Percentiles rank a stretch among this genome's conserved stretches.
Evolutionary conservation across 2,888 invertebrate species (phyloP).

Genomic region (Andrena bucephala): DNA sequence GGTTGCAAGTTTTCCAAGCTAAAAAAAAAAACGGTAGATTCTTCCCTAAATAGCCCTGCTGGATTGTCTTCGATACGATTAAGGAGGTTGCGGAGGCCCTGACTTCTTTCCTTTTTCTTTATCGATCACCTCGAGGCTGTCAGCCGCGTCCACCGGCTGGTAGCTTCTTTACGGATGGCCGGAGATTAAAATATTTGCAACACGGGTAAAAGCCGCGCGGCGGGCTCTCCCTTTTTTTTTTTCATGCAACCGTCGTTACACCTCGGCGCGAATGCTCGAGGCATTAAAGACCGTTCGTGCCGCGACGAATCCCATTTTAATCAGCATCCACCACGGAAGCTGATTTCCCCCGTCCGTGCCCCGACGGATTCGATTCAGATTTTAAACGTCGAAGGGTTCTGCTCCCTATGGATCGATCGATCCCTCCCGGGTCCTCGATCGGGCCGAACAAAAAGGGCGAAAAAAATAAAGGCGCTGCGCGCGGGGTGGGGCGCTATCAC

Average conservation of each 20-base stretch:
- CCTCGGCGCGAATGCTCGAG: not conserved
- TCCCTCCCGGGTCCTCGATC: conserved; percentile 41
- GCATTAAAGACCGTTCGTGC: conserved; percentile 8
- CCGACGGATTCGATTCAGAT: conserved; percentile 19
- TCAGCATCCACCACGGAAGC: not conserved
- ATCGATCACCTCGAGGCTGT: conserved; percentile 46
- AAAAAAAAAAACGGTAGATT: conserved; percentile 23
- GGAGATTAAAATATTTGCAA: conserved; percentile 44
- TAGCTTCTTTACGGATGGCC: conserved; percentile 45
- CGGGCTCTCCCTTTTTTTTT: too few relatives aligned
- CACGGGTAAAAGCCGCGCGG: conserved; percentile 10
- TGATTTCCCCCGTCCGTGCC: not conserved
- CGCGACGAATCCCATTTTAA: conserved; percentile 48
- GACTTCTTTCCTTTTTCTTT: conserved; percentile 25
- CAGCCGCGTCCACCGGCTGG: conserved; percentile 1
- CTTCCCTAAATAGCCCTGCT: conserved; percentile 6
- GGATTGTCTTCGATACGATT: conserved; percentile 38
- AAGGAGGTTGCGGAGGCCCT: conserved; percentile 44
- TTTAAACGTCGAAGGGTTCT: conserved; percentile 46
- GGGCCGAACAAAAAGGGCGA: conserved; percentile 23
- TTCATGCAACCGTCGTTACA: not conserved
- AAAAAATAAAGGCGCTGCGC: conserved; percentile 47
- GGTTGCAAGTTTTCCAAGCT: not conserved
- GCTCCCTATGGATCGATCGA: conserved; percentile 36
- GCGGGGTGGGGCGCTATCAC: conserved; percentile 51